phyloP scores from a whole-genome alignment of 2,888 invertebrate species.

The Pseudococcus longispinus region DNA sequence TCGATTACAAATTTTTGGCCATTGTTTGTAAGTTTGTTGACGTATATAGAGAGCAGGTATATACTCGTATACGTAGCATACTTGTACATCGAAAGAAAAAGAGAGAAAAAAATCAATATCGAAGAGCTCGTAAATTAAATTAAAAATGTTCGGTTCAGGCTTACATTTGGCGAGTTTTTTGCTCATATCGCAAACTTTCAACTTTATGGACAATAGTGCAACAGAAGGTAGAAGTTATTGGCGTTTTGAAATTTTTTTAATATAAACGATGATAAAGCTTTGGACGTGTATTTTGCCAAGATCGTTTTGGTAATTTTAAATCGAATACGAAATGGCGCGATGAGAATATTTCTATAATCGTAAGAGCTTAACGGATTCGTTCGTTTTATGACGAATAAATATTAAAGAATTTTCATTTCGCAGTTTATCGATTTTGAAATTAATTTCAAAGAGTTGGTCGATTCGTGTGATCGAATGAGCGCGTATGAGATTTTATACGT shows the following conservation, averaged over 20 bases:
- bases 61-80: not conserved
- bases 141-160: slow-evolving; percentile 29
- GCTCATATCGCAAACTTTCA: slow-evolving; percentile 16
- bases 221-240: slow-evolving; percentile 22
- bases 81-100: slow-evolving; percentile 2
- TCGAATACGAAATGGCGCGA: slow-evolving; percentile 7
- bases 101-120: slow-evolving; percentile 8
- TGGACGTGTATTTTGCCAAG: slow-evolving; percentile 11
- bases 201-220: slow-evolving; percentile 26
- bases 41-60: not conserved
- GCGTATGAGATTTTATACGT: not conserved
- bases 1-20: slow-evolving; percentile 15
- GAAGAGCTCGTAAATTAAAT: slow-evolving; percentile 26
- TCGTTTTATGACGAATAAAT: not conserved
- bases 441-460: not conserved
- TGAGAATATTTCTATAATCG: slow-evolving; percentile 2
- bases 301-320: slow-evolving; percentile 11
- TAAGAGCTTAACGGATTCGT: not conserved
- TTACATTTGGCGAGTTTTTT: slow-evolving; percentile 21
- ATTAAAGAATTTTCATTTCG: not conserved
- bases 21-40: slow-evolving; percentile 20
- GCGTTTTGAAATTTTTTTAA: slow-evolving; percentile 26
- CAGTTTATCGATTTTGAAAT: not conserved
- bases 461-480: not conserved
- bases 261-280: slow-evolving; percentile 15